Evolutionary conservation across 2,797 vertebrate genomes (phyloP), one percentile per base, ranked within the genome.

Genomic region (Catostomus latipinnis): DNA sequence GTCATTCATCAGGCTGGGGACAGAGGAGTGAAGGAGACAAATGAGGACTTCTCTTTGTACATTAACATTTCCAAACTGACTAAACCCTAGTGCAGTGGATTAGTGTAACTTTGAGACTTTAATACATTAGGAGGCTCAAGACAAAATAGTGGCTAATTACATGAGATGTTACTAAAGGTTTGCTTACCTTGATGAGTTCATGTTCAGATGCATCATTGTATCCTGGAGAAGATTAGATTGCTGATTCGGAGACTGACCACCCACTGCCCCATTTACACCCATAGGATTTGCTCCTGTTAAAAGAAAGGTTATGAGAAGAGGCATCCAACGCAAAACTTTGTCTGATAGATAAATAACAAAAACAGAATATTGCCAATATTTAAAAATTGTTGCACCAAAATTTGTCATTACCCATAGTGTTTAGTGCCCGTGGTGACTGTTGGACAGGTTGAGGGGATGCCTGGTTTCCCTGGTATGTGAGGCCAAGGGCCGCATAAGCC

Each of bases 381-480:
- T 34, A 34, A 34, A 34, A 34, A 34, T 34, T 34, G 34, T 34
- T 34, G 34, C 34, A 34, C 8, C 11, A 34, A 34, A 34, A 34
- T 71, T 8, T 49, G 4, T 65, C 22, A 65, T 95, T 93, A 98
- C 96, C 93, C 92, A 98, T 94, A 66, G 96, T 82, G 88, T 96
- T 96, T 84, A 96, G 92, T 70, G 95, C 87, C 76, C 97, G 95
- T 91, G 88, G 95, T 94, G 90, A 93, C 96, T 67, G 86, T 87
- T 96, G 97, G 75, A 92, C 89, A 45, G 96, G 85, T 82, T 95
- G 96, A 0, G 93, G 83, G 78, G 96, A 92, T 92, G 97, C 95
- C 93, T 98, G 98, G 91, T 96, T 98, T 52, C 96, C 96, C 92
- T 98, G 97, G 90, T 99, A 99, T 69, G 98, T 96, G 70, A 99